A percentile compares a stretch with the other conserved stretches of the same genome.
phyloP scores from a whole-genome alignment of 2,888 invertebrate species.

The Coenonympha arcania region DNA sequence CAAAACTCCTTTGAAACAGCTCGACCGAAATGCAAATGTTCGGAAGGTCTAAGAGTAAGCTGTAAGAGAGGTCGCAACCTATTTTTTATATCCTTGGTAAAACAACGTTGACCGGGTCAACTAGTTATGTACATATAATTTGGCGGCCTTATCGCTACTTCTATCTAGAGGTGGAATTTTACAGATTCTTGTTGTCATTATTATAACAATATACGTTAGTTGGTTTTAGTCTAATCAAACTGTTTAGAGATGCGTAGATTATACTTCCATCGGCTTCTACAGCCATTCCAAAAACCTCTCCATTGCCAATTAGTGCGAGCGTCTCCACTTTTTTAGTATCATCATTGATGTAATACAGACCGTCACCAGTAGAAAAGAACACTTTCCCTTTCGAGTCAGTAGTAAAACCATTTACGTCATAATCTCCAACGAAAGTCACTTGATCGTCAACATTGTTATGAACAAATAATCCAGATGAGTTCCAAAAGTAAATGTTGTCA shows the following conservation, averaged over 20 bases:
- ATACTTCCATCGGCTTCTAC: slow-evolving; percentile 31
- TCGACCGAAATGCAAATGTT: too few relatives aligned
- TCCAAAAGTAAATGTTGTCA: slow-evolving; percentile 32
- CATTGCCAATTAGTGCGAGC: slow-evolving; percentile 21
- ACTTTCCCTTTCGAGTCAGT: slow-evolving; percentile 32
- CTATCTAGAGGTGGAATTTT: too few relatives aligned
- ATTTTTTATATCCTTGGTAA: too few relatives aligned
- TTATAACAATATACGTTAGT: slow-evolving; percentile 8
- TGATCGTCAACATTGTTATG: slow-evolving; percentile 15
- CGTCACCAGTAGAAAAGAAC: slow-evolving; percentile 33
- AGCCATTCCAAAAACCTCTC: slow-evolving; percentile 30
- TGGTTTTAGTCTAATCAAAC: slow-evolving; percentile 9
- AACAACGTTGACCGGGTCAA: too few relatives aligned
- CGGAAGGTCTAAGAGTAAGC: too few relatives aligned
- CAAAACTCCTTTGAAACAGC: too few relatives aligned
- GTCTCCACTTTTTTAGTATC: slow-evolving; percentile 26
- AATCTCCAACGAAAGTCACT: slow-evolving; percentile 26
- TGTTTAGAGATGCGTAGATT: slow-evolving; percentile 28
- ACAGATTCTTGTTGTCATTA: slow-evolving; percentile 15
- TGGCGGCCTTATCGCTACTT: too few relatives aligned
- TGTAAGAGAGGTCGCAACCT: too few relatives aligned
- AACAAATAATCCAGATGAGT: slow-evolving; percentile 33
- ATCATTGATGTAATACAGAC: slow-evolving; percentile 30
- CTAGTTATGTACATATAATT: too few relatives aligned
- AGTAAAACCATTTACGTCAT: slow-evolving; percentile 32